phyloP scores from a whole-genome alignment of 2,113 vertebrate genomes.

The Melozone crissalis region DNA sequence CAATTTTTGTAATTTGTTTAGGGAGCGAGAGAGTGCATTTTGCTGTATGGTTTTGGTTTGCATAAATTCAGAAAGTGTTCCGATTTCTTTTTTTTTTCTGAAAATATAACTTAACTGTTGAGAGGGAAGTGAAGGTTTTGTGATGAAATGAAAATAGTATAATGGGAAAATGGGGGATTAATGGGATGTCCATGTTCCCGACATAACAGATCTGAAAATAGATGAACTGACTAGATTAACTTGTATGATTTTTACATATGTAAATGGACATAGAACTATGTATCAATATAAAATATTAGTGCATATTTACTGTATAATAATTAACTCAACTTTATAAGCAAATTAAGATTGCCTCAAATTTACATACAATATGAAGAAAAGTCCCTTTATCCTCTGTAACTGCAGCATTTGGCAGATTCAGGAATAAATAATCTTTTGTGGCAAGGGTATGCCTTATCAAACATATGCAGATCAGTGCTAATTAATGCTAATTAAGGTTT shows the following conservation, averaged over 20 bases:
- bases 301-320: conserved; percentile 73
- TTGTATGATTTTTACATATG: conserved; percentile 62
- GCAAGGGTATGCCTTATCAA: conserved; percentile 90
- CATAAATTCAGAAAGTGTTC: not conserved
- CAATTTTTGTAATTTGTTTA: not conserved
- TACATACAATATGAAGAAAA: conserved; percentile 78
- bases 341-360: conserved; percentile 77
- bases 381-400: conserved; percentile 78
- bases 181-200: not conserved
- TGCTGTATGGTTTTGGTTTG: not conserved
- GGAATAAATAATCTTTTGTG: conserved; percentile 86
- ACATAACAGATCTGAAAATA: conserved; percentile 15
- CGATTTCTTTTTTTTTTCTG: not conserved
- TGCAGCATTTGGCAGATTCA: conserved; percentile 84
- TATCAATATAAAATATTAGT: conserved; percentile 65
- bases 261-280: conserved; percentile 61
- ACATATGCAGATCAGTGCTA: conserved; percentile 92
- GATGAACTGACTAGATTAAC: conserved; percentile 60
- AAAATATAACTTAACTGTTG: not conserved
- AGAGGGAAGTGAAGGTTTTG: not conserved
- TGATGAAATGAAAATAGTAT: not conserved
- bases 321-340: conserved; percentile 71
- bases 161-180: conserved; percentile 35
- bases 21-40: not conserved
- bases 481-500: conserved; percentile 93